Conservation (phyloP, 2,888 invertebrate species). For the Andrena chrysosceles region DNA sequence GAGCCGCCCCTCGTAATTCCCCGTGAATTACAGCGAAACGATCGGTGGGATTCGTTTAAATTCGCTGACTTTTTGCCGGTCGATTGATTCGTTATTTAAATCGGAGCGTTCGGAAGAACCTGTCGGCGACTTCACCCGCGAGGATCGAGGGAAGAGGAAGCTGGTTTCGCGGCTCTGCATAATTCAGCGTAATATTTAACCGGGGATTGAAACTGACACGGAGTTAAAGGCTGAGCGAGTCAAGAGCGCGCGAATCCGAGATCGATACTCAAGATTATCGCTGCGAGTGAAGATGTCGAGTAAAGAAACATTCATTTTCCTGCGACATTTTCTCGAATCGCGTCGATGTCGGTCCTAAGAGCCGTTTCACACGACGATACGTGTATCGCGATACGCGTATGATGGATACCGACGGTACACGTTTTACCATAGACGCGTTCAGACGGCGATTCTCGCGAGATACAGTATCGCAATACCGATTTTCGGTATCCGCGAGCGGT, state of each 20-base stretch:
- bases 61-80: conserved; percentile 6
- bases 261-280: no score
- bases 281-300: no score
- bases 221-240: background rate
- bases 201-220: background rate
- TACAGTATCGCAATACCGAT: no score
- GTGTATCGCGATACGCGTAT: no score
- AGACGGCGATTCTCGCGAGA: no score
- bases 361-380: no score
- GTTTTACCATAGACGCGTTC: no score
- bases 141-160: background rate
- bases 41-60: background rate
- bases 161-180: background rate
- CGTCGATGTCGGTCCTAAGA: conserved; percentile 1
- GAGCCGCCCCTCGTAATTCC: conserved; percentile 29
- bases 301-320: background rate
- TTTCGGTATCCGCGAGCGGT: no score
- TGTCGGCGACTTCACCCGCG: background rate
- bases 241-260: no score
- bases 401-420: no score
- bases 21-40: conserved; percentile 17
- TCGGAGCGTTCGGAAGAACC: background rate
- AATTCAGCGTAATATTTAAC: background rate
- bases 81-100: conserved; percentile 34
- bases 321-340: background rate